Conservation (phyloP, 1,140 invertebrate species). For the Drosophila sturtevanti region DNA sequence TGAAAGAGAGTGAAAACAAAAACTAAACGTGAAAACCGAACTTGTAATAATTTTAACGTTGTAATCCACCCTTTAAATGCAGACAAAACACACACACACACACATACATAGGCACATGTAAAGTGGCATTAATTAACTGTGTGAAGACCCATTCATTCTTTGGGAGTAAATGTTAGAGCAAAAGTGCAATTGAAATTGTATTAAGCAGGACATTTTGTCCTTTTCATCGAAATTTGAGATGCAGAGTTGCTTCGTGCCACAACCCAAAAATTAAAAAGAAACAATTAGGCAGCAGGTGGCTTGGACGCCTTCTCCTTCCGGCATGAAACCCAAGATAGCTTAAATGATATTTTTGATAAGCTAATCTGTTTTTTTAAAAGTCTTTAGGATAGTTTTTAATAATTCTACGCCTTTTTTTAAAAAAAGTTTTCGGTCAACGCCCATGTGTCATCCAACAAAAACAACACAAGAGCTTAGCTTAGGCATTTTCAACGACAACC, state of each 20-base stretch:
- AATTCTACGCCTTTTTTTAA: constrained; percentile 15
- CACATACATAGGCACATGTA: constrained; percentile 26
- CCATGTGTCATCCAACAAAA: constrained; percentile 73
- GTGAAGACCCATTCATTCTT: constrained; percentile 40
- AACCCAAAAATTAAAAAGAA: constrained; percentile 12
- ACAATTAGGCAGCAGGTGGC: constrained; percentile 73
- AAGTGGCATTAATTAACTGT: constrained; percentile 76
- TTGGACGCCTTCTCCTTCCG: background rate
- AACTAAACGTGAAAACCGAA: constrained; percentile 51
- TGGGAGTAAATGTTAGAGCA: constrained; percentile 42
- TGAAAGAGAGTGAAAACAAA: constrained; percentile 60
- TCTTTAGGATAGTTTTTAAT: background rate
- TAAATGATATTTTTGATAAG: too few relatives aligned
- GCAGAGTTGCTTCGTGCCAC: background rate
- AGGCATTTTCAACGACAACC: constrained; percentile 53
- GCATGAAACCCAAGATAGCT: too few relatives aligned
- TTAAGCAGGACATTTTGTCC: constrained; percentile 32
- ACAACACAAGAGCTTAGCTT: constrained; percentile 58
- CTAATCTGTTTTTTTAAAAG: background rate
- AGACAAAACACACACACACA: constrained; percentile 26
- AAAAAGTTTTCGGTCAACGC: constrained; percentile 73
- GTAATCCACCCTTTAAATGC: constrained; percentile 69
- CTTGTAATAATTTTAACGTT: constrained; percentile 65
- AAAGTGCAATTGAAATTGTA: constrained; percentile 68
- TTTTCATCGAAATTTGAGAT: constrained; percentile 57